phyloP scores from a whole-genome alignment of 2,113 vertebrate species.

The Elephantulus edwardii region DNA sequence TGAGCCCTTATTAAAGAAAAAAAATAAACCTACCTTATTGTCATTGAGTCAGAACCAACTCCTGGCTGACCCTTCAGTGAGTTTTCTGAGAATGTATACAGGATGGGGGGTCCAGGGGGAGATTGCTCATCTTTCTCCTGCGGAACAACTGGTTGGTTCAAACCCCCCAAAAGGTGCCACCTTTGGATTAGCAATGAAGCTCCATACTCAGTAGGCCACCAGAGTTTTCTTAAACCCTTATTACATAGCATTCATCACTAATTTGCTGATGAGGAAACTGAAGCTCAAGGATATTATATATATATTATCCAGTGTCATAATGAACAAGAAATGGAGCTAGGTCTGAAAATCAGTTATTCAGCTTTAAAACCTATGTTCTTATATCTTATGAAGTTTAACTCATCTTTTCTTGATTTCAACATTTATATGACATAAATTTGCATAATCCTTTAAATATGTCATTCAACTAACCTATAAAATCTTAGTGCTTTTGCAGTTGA shows the following conservation, averaged over 20 bases:
- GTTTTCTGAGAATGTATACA: no score
- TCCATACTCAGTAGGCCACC: no score
- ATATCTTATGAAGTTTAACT: not conserved
- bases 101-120: no score
- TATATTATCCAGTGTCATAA: not conserved
- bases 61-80: no score
- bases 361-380: not conserved
- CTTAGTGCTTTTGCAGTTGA: not conserved
- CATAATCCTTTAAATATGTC: not conserved
- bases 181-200: no score
- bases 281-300: not conserved
- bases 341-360: not conserved
- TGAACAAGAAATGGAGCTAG: not conserved
- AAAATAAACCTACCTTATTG: no score
- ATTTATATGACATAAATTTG: not conserved
- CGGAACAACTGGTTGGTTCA: no score
- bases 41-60: no score
- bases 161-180: no score
- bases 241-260: not conserved
- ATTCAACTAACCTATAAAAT: slow-evolving; percentile 8
- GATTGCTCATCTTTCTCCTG: no score
- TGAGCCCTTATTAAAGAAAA: no score
- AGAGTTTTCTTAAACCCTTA: no score
- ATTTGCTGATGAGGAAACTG: not conserved
- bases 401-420: not conserved